Base-by-base conservation (phyloP, 2,797 vertebrate genomes). In the Gouania willdenowi region DNA sequence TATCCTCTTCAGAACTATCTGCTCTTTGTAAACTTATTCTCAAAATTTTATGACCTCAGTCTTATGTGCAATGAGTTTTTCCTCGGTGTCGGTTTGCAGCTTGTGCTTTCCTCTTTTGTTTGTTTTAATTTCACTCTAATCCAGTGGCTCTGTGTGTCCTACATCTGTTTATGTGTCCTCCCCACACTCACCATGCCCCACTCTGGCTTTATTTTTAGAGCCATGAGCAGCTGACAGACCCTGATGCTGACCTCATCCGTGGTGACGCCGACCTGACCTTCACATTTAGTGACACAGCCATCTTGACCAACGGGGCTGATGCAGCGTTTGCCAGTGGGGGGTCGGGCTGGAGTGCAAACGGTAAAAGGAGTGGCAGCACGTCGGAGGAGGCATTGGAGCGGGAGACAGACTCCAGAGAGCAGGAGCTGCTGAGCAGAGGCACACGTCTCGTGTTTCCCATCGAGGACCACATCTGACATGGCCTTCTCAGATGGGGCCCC, bases 401-500 rank as follows among this genome's bases (percentile, higher is more conserved):
- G 10, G 95, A 96, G 81, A 87, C 93, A 73, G 94, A 93, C 87
- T 86, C 84, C 34, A 89, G 88, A 5, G 94, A 95, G 45, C 92
- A 92, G 60, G 95, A 95, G 71, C 60, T 94, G 57, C 87, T 95
- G 40, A 95, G 83, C 78, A 87, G 94, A 8, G 94, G 96, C 23
- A 98, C 95, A 0, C 90, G 92, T 24, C 86, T 98, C 31, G 94
- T 98, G 42, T 97, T 98, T 84, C 94, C 96, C 65, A 87, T 96
- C 26, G 92, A 95, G 76, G 94, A 97, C 66, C 89, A 94, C 31
- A 83, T 89, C 52, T 96, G 91, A n/a, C n/a, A n/a, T n/a, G n/a
- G n/a, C n/a, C n/a, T n/a, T n/a, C n/a, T n/a, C n/a, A n/a, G n/a
- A n/a, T n/a, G n/a, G n/a, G n/a, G n/a, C n/a, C n/a, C n/a, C n/a